phyloP scores from a whole-genome alignment of 2,113 vertebrate species.

The Cynocephalus volans region DNA sequence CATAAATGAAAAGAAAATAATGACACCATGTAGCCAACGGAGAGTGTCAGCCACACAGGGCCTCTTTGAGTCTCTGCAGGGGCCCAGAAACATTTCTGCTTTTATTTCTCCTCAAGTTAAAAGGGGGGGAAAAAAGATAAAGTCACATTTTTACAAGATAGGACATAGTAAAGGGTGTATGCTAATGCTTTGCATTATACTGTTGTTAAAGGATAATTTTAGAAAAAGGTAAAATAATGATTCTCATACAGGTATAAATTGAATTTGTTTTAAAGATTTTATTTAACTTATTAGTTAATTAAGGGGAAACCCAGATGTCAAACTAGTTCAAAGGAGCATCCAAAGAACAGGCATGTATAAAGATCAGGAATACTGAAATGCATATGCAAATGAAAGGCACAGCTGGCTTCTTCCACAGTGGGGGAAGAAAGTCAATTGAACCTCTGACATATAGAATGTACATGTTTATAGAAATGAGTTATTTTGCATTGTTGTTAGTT shows the following conservation, averaged over 20 bases:
- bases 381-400: background rate
- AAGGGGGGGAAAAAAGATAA: background rate
- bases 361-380: background rate
- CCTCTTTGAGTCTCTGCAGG: background rate
- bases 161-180: too few species aligned
- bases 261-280: background rate
- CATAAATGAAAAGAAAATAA: conserved; percentile 27
- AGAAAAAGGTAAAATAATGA: background rate
- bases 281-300: conserved; percentile 45
- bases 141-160: background rate
- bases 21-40: background rate
- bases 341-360: background rate
- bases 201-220: background rate
- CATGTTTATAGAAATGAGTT: background rate
- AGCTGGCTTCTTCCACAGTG: background rate
- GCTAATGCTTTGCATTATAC: background rate
- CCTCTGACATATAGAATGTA: background rate
- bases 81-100: background rate
- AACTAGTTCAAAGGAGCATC: background rate
- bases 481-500: background rate
- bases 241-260: background rate
- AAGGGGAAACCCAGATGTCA: background rate
- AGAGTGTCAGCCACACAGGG: background rate
- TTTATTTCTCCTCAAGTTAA: background rate
- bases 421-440: background rate